Conservation (phyloP, 1,140 invertebrate genomes). For the Dysdera silvatica region DNA sequence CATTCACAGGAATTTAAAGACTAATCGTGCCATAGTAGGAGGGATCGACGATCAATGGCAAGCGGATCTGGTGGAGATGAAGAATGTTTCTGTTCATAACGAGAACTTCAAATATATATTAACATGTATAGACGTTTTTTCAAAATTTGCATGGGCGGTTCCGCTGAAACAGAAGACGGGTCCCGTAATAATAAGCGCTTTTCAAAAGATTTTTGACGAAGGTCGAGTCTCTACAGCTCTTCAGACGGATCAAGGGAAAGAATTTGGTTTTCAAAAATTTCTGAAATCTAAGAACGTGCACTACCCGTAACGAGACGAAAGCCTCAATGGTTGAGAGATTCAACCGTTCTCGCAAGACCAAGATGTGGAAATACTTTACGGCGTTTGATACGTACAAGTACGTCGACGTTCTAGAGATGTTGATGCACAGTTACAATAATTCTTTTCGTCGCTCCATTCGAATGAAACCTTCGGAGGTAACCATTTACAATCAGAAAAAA, state of each 20-base stretch:
- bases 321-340: constrained; percentile 46
- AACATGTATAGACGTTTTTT: neutral
- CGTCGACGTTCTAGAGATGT: constrained; percentile 38
- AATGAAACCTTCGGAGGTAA: constrained; percentile 41
- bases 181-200: neutral
- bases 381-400: constrained; percentile 44
- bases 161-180: neutral
- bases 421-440: constrained; percentile 46
- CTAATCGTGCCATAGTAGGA: neutral
- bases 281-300: constrained; percentile 40
- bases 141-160: neutral
- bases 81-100: neutral
- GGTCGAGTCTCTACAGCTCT: neutral
- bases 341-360: constrained; percentile 46
- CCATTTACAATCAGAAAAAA: constrained; percentile 37
- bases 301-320: constrained; percentile 44
- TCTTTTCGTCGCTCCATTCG: constrained; percentile 42
- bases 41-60: neutral
- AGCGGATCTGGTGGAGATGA: neutral
- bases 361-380: constrained; percentile 45
- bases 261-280: constrained; percentile 36
- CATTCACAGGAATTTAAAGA: neutral
- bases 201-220: neutral
- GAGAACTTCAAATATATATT: neutral
- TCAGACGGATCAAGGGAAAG: constrained; percentile 22